These are phyloP conservation scores for Eriocheir sinensis DNA, from an alignment of 1,140 invertebrate genomes.

Conservation along the genomic window DNA sequence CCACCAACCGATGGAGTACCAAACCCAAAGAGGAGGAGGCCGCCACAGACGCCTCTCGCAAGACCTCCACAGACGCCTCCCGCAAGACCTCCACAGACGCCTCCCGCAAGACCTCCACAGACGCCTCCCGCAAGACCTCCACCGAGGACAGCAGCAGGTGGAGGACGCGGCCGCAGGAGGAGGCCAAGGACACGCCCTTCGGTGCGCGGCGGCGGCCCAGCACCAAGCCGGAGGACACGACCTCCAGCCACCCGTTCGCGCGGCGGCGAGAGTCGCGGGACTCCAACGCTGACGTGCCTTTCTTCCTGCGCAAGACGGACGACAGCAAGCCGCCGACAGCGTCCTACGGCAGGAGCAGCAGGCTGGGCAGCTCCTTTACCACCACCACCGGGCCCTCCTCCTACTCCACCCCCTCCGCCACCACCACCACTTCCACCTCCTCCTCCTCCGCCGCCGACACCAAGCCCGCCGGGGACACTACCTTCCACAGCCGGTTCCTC, in stretches of 20 bases:
- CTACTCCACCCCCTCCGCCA: neutral
- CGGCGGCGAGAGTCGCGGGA: slow-evolving; percentile 54
- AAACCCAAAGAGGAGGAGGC: too few relatives aligned
- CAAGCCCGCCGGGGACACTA: neutral
- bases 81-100: neutral
- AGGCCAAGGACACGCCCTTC: slow-evolving; percentile 49
- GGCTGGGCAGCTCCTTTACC: neutral
- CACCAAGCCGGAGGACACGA: neutral
- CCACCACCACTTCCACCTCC: neutral
- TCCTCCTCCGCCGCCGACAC: neutral
- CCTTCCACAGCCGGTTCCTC: slow-evolving; percentile 27
- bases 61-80: neutral
- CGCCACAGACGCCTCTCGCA: too few relatives aligned
- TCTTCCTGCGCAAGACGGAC: slow-evolving; percentile 58
- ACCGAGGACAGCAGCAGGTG: slow-evolving; percentile 43
- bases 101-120: neutral
- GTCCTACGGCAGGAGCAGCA: neutral
- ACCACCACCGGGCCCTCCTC: neutral
- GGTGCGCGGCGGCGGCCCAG: neutral
- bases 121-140: neutral
- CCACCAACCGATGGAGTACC: too few relatives aligned
- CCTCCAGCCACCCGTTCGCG: slow-evolving; percentile 46
- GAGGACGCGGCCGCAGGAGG: slow-evolving; percentile 27
- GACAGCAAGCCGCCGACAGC: neutral
- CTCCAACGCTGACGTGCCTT: slow-evolving; percentile 34